phyloP scores from a whole-genome alignment of 2,888 invertebrate species.

The Amblyjoppa proteus region DNA sequence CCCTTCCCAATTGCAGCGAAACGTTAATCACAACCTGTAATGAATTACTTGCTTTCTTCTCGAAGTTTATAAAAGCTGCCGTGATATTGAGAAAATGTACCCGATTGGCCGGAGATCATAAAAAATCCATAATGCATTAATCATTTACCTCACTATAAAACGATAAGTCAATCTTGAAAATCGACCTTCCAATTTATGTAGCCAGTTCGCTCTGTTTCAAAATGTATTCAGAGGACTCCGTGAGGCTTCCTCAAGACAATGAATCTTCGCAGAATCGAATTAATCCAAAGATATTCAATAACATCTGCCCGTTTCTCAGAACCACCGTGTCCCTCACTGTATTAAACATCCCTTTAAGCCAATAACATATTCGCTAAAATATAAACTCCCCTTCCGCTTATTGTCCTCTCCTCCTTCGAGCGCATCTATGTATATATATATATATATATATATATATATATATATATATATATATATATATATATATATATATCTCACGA shows the following conservation, averaged over 20 bases:
- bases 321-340: neutral
- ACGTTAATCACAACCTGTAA: neutral
- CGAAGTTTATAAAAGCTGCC: neutral
- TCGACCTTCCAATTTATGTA: neutral
- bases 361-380: neutral
- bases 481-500: neutral
- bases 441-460: neutral
- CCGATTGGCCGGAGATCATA: neutral
- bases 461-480: neutral
- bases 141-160: neutral
- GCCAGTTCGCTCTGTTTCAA: neutral
- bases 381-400: neutral
- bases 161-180: neutral
- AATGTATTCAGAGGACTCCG: neutral
- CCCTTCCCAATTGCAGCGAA: neutral
- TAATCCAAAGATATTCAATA: constrained; percentile 1
- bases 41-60: neutral
- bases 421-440: neutral
- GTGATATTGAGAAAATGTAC: neutral
- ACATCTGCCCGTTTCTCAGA: neutral
- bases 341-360: neutral
- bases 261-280: neutral
- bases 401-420: neutral
- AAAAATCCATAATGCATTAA: neutral
- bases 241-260: neutral